Conservation (phyloP, 2,113 vertebrate species). For the Amphiprion percula region DNA sequence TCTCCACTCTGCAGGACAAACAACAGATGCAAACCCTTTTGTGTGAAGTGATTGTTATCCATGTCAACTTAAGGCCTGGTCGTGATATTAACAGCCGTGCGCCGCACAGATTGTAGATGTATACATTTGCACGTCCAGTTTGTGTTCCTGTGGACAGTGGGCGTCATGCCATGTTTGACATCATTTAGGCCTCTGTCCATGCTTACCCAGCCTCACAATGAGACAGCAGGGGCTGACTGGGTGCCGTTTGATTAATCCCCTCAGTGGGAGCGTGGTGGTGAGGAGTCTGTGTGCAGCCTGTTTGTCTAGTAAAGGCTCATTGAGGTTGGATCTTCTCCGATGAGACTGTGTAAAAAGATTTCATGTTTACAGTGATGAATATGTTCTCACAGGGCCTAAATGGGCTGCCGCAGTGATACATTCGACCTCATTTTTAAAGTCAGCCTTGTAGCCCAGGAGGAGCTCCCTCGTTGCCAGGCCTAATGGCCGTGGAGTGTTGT, state of each 20-base stretch:
- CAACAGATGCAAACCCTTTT: constrained; percentile 61
- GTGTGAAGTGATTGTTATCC: constrained; percentile 49
- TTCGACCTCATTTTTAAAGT: constrained; percentile 39
- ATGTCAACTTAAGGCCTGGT: constrained; percentile 28
- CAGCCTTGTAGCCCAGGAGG: constrained; percentile 36
- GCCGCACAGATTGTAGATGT: constrained; percentile 51
- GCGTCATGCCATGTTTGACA: constrained; percentile 63
- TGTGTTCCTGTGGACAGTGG: constrained; percentile 47
- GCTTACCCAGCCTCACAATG: constrained; percentile 44
- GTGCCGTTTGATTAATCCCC: constrained; percentile 51
- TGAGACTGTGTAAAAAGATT: constrained; percentile 10
- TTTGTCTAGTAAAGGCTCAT: constrained; percentile 68
- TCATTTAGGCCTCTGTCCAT: constrained; percentile 38
- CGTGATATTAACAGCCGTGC: constrained; percentile 33
- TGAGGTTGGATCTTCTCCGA: constrained; percentile 45
- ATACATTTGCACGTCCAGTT: constrained; percentile 35
- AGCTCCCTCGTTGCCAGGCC: constrained; percentile 48
- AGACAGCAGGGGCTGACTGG: constrained; percentile 38
- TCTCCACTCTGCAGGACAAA: constrained; percentile 64
- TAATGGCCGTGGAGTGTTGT: constrained; percentile 60
- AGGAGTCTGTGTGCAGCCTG: constrained; percentile 47
- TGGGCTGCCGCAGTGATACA: constrained; percentile 17
- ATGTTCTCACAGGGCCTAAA: constrained; percentile 47
- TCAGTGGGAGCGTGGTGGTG: constrained; percentile 27
- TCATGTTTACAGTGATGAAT: constrained; percentile 48